Evolutionary conservation across 2,888 invertebrate species (phyloP).

Genomic region (Anticlea derivata): DNA sequence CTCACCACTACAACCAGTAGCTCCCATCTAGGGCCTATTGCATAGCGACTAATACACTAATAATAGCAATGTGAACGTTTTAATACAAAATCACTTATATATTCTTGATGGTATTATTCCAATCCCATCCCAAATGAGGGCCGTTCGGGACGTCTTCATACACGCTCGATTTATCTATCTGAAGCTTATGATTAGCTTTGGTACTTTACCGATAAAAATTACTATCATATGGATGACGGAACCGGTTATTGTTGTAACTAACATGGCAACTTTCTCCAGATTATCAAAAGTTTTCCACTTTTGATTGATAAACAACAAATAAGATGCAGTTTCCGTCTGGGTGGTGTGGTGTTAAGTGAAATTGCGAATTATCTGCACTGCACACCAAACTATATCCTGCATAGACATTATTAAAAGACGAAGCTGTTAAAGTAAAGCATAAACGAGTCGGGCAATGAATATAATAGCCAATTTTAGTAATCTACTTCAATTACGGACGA

Average conservation of each 20-base stretch:
- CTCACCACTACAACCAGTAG: slow-evolving; percentile 62
- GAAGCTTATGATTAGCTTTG: slow-evolving; percentile 42
- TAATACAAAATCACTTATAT: too few species aligned
- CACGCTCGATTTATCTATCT: slow-evolving; percentile 37
- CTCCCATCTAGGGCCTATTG: slow-evolving; percentile 21
- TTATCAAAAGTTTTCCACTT: slow-evolving; percentile 50
- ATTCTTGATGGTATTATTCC: neutral
- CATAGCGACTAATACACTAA: neutral
- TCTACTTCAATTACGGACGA: too few species aligned
- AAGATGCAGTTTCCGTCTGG: neutral
- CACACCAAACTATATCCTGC: too few species aligned
- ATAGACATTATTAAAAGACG: too few species aligned
- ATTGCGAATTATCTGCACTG: slow-evolving; percentile 7
- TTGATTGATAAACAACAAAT: slow-evolving; percentile 27
- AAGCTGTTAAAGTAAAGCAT: too few species aligned
- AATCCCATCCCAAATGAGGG: neutral
- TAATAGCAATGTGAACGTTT: neutral
- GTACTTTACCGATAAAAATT: slow-evolving; percentile 59
- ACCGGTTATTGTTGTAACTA: slow-evolving; percentile 61
- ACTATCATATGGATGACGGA: slow-evolving; percentile 55
- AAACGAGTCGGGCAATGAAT: too few species aligned
- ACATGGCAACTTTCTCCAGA: slow-evolving; percentile 67
- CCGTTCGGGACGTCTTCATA: slow-evolving; percentile 1
- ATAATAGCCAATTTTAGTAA: too few species aligned
- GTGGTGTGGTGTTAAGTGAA: neutral